Evolutionary conservation across 2,888 invertebrate genomes (phyloP).

Genomic region (Eucriotettix oculatus): DNA sequence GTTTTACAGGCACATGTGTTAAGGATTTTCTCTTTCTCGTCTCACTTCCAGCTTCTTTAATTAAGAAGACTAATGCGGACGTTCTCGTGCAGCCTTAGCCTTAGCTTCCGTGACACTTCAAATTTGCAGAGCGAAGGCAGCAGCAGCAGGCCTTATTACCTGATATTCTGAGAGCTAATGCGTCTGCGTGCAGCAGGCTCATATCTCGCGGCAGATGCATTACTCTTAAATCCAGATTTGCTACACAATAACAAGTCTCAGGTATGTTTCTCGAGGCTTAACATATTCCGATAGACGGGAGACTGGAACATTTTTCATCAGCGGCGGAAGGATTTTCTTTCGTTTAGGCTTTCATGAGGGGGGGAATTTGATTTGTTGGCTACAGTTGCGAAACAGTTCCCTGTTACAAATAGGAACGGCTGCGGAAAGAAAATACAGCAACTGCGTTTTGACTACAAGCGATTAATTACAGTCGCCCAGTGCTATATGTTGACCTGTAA

Average conservation of each 20-base stretch:
- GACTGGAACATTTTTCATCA: neutral
- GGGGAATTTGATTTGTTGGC: neutral
- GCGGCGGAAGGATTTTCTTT: neutral
- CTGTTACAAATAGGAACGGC: neutral
- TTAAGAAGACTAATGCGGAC: no score
- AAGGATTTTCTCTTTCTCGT: no score
- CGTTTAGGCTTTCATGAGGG: neutral
- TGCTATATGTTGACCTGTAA: no score
- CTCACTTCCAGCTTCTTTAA: no score
- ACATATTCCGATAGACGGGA: neutral
- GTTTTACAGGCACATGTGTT: no score
- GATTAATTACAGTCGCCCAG: no score
- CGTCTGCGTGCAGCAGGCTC: neutral
- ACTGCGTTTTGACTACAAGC: no score
- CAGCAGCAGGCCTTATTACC: neutral
- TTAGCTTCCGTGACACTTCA: no score
- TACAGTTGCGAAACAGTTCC: neutral
- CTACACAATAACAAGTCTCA: neutral
- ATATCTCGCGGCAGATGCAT: neutral
- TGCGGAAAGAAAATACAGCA: no score
- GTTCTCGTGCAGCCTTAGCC: no score
- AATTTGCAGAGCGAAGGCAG: neutral
- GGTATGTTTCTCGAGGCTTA: neutral
- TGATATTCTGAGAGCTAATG: neutral
- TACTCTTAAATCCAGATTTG: neutral